These are phyloP conservation scores for Troglohyphantes excavatus DNA, from an alignment of 2,888 invertebrate species.

Conservation along the genomic window DNA sequence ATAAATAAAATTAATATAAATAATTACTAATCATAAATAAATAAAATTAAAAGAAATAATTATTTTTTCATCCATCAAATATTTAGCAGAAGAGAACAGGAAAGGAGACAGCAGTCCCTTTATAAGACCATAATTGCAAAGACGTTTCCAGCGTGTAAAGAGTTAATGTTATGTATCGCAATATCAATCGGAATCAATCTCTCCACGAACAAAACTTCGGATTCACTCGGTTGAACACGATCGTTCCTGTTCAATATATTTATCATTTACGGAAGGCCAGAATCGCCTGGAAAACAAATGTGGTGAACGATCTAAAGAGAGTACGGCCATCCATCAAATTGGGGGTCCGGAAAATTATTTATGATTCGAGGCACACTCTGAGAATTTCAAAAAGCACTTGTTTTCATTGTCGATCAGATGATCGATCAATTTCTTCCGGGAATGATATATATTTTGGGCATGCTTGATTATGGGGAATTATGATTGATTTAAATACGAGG, in stretches of 20 bases:
- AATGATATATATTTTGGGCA: background rate
- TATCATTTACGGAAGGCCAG: no score
- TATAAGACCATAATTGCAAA: no score
- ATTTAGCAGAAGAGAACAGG: no score
- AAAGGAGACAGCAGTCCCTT: no score
- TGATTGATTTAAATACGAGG: slow-evolving; percentile 22
- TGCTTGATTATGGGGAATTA: background rate
- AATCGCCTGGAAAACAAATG: background rate
- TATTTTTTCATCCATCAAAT: no score
- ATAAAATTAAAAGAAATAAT: no score
- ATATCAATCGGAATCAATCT: background rate
- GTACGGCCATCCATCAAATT: background rate
- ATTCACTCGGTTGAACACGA: background rate
- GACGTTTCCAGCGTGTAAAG: no score
- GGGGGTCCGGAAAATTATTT: background rate
- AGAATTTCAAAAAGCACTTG: background rate
- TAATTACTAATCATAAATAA: no score
- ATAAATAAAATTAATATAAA: no score
- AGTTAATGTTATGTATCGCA: no score
- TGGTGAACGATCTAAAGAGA: background rate
- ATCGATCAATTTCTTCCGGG: background rate
- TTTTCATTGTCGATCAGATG: background rate
- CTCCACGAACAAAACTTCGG: background rate
- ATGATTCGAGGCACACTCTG: background rate
- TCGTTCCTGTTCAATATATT: background rate